Percentiles rank a stretch among this genome's conserved stretches.
phyloP scores from a whole-genome alignment of 2,113 vertebrate species.

The Periophthalmodon schlosseri region DNA sequence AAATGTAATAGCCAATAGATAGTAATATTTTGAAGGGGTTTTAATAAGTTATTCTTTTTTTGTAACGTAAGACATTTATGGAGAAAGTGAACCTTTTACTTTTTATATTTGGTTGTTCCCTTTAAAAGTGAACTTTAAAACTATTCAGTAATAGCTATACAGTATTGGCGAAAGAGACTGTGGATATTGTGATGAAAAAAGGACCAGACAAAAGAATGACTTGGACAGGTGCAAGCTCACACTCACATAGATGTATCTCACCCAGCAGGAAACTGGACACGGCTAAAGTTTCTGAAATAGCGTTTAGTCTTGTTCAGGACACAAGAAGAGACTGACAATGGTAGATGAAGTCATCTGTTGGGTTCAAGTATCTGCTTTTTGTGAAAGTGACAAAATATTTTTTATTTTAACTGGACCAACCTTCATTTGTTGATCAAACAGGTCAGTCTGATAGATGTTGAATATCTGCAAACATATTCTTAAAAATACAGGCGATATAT shows the following conservation, averaged over 20 bases:
- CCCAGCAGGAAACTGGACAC: slow-evolving; percentile 33
- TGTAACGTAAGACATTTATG: neutral
- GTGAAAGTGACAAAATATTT: slow-evolving; percentile 11
- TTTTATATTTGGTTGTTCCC: neutral
- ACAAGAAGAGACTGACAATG: slow-evolving; percentile 12
- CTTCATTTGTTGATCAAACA: slow-evolving; percentile 20
- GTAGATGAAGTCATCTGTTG: neutral
- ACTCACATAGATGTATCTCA: slow-evolving; percentile 38
- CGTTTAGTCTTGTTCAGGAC: slow-evolving; percentile 29
- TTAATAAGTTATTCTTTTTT: too few species aligned
- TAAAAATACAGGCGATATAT: too few species aligned
- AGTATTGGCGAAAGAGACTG: neutral
- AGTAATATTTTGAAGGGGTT: too few species aligned
- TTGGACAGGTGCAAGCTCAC: slow-evolving; percentile 59
- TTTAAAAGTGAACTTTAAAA: neutral
- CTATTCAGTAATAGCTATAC: neutral
- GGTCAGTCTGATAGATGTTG: slow-evolving; percentile 30
- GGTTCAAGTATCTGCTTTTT: slow-evolving; percentile 10
- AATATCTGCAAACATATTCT: too few species aligned
- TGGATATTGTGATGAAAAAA: slow-evolving; percentile 29
- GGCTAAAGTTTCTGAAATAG: slow-evolving; percentile 72
- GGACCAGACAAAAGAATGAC: slow-evolving; percentile 35
- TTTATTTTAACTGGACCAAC: slow-evolving; percentile 14
- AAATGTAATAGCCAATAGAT: neutral
- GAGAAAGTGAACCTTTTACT: neutral